Conservation (phyloP, 53 echinoderm and acorn worm genomes). For the Zoroaster sp. region DNA sequence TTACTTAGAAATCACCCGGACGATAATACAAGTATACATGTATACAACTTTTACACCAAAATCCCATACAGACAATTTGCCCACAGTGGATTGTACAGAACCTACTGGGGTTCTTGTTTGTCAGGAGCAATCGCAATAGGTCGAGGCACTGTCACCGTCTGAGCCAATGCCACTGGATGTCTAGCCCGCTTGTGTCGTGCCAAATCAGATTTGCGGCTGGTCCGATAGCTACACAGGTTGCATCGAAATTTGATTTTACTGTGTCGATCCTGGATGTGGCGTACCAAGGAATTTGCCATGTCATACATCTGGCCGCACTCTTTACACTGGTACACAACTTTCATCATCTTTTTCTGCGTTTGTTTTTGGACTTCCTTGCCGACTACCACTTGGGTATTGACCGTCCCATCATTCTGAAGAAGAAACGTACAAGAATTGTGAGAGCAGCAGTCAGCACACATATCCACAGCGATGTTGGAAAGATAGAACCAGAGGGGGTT, state of each 20-base stretch:
- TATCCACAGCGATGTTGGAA: not conserved
- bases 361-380: slow-evolving; percentile 12
- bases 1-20: no score
- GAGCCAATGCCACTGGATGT: not conserved
- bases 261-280: slow-evolving; percentile 51
- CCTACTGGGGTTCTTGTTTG: no score
- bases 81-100: no score
- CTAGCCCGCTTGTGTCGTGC: slow-evolving; percentile 50
- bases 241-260: slow-evolving; percentile 22
- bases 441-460: not conserved
- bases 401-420: slow-evolving; percentile 14
- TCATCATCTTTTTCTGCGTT: slow-evolving; percentile 39
- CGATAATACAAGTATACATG: no score
- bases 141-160: no score
- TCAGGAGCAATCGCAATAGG: no score
- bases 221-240: slow-evolving; percentile 37
- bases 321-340: slow-evolving; percentile 44
- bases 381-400: not conserved
- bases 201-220: slow-evolving; percentile 42
- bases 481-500: no score
- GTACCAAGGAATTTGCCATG: slow-evolving; percentile 33
- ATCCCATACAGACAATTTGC: no score
- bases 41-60: no score
- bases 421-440: not conserved
- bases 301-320: slow-evolving; percentile 46